Base-by-base conservation (phyloP, 2,888 invertebrate species). In the Eupithecia centaureata region DNA sequence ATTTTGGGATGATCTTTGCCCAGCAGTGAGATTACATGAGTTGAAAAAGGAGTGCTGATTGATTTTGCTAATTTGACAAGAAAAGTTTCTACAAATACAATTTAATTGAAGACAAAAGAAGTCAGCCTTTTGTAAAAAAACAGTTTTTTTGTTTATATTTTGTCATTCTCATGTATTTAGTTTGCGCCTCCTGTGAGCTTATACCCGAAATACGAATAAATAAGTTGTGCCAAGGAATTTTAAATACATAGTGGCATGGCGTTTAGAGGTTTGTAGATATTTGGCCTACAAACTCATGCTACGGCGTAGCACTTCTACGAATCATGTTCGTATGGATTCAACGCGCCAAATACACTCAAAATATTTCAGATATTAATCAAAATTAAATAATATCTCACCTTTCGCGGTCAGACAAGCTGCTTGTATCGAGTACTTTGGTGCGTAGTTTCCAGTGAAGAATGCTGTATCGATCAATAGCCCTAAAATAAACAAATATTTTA, bases 401-500 rank as follows among this genome's bases (percentile, higher is more conserved):
- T 92, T 85, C 60, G 89, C 76, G 1, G 89, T 86, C 27, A 95
- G 84, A 54, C 87, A 84, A 0, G 94, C 94, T 0, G 94, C 95
- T 85, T 95, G 95, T 52, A 95, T 88, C 0, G 95, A 95, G 81
- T 94, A 94, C 77, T 94, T 94, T 0, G 95, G 95, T 0, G 95
- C 94, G 77, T 92, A 94, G 80, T 95, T 95, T 65, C 95, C 95
- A 0, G 95, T 95, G 77, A 95, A 95, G 80, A 91, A 94, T 1
- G 94, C 94, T 0, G 95, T 95, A 75, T 95, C 95, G 0, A 95
- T 87, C 42, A 94, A 82, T 13, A 95, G 77, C 54, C 94, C 93
- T 94, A 75, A 10, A 84, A 86, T 33, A 72, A 76, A 67, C 10
- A 35, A 42, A 52, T 13, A 35, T 30, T 5, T 3, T 5, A 4